Evolutionary conservation across 2,113 vertebrate species (phyloP).

Genomic region (Arenaria interpres): DNA sequence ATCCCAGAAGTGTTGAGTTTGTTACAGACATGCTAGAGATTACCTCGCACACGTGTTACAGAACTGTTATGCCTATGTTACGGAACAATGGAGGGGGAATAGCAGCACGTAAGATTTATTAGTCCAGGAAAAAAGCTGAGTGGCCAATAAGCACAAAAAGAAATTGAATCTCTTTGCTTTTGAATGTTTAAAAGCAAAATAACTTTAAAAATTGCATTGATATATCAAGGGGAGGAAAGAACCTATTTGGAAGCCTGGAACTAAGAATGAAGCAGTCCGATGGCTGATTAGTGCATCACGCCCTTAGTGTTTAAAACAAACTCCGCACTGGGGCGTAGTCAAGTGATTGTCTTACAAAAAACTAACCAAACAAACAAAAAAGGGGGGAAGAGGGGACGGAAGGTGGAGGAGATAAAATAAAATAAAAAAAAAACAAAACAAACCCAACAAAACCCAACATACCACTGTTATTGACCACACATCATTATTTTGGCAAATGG

Average conservation of each 20-base stretch:
- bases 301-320: not conserved
- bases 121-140: not conserved
- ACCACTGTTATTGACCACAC: not conserved
- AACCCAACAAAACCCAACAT: not conserved
- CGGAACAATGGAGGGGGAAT: not conserved
- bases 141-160: not conserved
- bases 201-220: not conserved
- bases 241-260: not conserved
- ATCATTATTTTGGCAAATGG: not conserved
- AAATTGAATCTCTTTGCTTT: not conserved
- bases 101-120: not conserved
- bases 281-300: not conserved
- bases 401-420: not conserved
- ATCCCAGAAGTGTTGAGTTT: not conserved
- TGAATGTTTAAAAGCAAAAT: not conserved
- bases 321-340: fast-evolving
- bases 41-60: fast-evolving
- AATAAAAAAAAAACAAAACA: not conserved
- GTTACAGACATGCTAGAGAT: not conserved
- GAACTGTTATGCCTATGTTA: not conserved
- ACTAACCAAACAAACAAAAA: not conserved
- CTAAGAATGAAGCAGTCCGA: not conserved
- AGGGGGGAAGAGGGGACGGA: too few species aligned
- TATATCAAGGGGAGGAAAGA: not conserved
- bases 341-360: not conserved